These are phyloP conservation scores for Pseudomyrmex sp. DNA, from an alignment of 1,140 invertebrate genomes.

Conservation along the genomic window DNA sequence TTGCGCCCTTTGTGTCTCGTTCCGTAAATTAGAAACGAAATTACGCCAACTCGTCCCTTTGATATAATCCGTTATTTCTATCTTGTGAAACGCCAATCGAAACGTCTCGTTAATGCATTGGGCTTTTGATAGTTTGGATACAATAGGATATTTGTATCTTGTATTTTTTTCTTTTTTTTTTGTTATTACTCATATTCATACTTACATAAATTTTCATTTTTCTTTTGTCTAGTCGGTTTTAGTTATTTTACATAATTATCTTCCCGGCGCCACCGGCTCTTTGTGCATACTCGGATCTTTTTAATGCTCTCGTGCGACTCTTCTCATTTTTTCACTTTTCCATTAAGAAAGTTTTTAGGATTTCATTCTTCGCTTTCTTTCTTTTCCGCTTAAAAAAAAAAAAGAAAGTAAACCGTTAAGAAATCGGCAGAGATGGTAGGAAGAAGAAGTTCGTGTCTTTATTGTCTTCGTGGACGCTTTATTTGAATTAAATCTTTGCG, in stretches of 20 bases:
- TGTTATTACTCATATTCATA: no score
- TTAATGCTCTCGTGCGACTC: slow-evolving; percentile 28
- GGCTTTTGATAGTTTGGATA: background rate
- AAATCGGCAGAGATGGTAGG: slow-evolving; percentile 16
- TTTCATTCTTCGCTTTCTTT: slow-evolving; percentile 47
- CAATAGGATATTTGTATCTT: background rate
- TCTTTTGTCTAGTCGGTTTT: no score
- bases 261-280: slow-evolving; percentile 6
- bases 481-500: slow-evolving; percentile 56
- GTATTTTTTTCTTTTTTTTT: slow-evolving; percentile 9
- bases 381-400: slow-evolving; percentile 3
- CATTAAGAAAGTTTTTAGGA: slow-evolving; percentile 52
- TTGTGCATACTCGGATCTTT: slow-evolving; percentile 31
- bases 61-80: slow-evolving; percentile 26
- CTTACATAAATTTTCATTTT: no score
- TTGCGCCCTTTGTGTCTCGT: slow-evolving; percentile 5
- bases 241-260: background rate
- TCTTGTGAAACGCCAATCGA: slow-evolving; percentile 3
- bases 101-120: background rate
- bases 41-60: background rate
- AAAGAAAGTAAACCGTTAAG: slow-evolving; percentile 6
- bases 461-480: slow-evolving; percentile 45
- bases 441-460: slow-evolving; percentile 29
- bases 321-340: slow-evolving; percentile 38
- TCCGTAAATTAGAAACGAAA: slow-evolving; percentile 28